Conservation (phyloP, 23 tunicate species). For the Halocynthia aurantium region DNA sequence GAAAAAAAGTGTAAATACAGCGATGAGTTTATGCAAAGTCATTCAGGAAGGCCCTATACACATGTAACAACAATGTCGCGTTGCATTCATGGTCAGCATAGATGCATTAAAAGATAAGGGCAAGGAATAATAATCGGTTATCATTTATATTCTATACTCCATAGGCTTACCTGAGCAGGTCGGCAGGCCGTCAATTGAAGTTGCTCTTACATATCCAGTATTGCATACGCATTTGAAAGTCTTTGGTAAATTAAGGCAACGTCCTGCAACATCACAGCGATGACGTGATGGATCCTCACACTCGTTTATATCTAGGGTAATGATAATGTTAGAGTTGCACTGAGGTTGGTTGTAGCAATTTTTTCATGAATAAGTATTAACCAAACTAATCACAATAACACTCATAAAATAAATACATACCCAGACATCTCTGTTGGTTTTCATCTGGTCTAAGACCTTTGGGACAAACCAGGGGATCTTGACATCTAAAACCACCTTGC, state of each 20-base stretch:
- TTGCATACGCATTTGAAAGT: slow-evolving; percentile 48
- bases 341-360: too few species aligned
- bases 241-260: slow-evolving; percentile 1
- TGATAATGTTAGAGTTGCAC: too few species aligned
- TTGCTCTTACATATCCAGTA: slow-evolving; percentile 30
- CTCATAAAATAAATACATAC: slow-evolving; percentile 28
- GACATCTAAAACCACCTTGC: slow-evolving; percentile 70
- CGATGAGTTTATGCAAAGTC: not conserved
- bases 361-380: too few species aligned
- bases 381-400: too few species aligned
- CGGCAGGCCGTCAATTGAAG: slow-evolving; percentile 28
- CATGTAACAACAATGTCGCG: too few species aligned
- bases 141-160: too few species aligned
- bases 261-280: slow-evolving; percentile 18
- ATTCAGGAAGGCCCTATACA: not conserved
- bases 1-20: not conserved
- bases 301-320: slow-evolving; percentile 14
- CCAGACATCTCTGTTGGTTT: slow-evolving; percentile 43
- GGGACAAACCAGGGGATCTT: slow-evolving; percentile 61
- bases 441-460: slow-evolving; percentile 43
- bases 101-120: not conserved
- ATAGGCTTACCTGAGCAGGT: slow-evolving; percentile 43
- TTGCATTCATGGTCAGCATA: too few species aligned
- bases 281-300: slow-evolving; percentile 25
- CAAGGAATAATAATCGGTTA: not conserved